phyloP scores from a whole-genome alignment of 2,888 invertebrate genomes.

The Cantharis nigra region DNA sequence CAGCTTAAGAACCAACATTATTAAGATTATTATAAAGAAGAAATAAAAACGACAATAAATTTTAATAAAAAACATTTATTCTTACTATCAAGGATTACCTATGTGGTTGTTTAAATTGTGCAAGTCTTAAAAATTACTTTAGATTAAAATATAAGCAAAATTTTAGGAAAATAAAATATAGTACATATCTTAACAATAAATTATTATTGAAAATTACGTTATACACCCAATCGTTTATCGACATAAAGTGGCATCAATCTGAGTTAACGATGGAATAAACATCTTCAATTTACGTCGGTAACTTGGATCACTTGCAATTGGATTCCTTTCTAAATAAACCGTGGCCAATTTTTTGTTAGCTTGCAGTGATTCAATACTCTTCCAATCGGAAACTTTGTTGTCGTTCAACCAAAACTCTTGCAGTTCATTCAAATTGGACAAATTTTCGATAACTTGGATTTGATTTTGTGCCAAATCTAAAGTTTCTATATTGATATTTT shows the following conservation, averaged over 20 bases:
- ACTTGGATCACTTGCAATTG: conserved; percentile 79
- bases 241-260: conserved; percentile 95
- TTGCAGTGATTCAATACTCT: conserved; percentile 74
- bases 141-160: not conserved
- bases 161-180: not conserved
- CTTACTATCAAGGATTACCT: not conserved
- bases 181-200: not conserved
- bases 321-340: conserved; percentile 94
- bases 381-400: conserved; percentile 86
- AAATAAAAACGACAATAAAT: not conserved
- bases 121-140: not conserved
- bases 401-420: conserved; percentile 97
- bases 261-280: conserved; percentile 80
- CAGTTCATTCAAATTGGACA: conserved; percentile 75
- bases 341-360: conserved; percentile 73
- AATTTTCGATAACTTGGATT: conserved; percentile 77
- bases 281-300: conserved; percentile 92
- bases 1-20: too few species aligned
- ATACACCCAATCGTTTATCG: conserved; percentile 58
- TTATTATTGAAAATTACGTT: not conserved
- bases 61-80: not conserved
- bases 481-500: conserved; percentile 75
- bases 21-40: too few species aligned
- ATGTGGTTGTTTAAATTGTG: not conserved
- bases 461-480: conserved; percentile 90